These are phyloP conservation scores for Neodiprion pinetum DNA, from an alignment of 1,140 invertebrate species.

Conservation along the genomic window DNA sequence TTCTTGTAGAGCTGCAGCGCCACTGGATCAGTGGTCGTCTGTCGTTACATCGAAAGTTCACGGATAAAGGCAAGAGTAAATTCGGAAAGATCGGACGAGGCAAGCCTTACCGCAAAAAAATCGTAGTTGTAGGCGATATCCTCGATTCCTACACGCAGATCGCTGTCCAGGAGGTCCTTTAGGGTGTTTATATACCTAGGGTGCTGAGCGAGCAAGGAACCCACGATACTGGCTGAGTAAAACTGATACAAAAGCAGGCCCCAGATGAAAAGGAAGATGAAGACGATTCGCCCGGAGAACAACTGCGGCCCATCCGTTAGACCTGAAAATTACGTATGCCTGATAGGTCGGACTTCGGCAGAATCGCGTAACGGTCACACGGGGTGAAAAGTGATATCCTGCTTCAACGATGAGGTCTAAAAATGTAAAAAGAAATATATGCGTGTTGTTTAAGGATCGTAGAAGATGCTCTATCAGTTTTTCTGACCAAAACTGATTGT, in stretches of 20 bases:
- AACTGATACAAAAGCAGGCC: constrained; percentile 72
- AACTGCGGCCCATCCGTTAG: constrained; percentile 57
- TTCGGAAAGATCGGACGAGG: constrained; percentile 10
- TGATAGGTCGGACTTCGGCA: too few species aligned
- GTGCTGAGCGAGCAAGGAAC: constrained; percentile 71
- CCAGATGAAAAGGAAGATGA: constrained; percentile 70
- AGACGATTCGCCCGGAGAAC: constrained; percentile 66
- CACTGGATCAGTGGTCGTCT: constrained; percentile 66
- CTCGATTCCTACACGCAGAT: constrained; percentile 67
- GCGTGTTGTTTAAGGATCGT: too few species aligned
- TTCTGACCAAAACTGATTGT: too few species aligned
- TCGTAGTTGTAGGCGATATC: constrained; percentile 69
- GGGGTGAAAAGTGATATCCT: too few species aligned
- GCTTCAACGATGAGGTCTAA: too few species aligned
- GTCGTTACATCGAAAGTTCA: constrained; percentile 26
- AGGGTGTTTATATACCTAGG: constrained; percentile 69
- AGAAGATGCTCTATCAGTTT: neutral
- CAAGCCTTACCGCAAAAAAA: constrained; percentile 65
- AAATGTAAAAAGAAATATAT: too few species aligned
- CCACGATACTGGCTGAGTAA: constrained; percentile 77
- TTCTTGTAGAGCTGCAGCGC: constrained; percentile 62
- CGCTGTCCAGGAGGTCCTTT: constrained; percentile 67
- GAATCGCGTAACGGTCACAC: too few species aligned
- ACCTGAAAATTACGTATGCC: constrained; percentile 46
- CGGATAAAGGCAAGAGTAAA: neutral